These are phyloP conservation scores for Solenopsis invicta DNA, from an alignment of 1,140 invertebrate species.

Conservation along the genomic window DNA sequence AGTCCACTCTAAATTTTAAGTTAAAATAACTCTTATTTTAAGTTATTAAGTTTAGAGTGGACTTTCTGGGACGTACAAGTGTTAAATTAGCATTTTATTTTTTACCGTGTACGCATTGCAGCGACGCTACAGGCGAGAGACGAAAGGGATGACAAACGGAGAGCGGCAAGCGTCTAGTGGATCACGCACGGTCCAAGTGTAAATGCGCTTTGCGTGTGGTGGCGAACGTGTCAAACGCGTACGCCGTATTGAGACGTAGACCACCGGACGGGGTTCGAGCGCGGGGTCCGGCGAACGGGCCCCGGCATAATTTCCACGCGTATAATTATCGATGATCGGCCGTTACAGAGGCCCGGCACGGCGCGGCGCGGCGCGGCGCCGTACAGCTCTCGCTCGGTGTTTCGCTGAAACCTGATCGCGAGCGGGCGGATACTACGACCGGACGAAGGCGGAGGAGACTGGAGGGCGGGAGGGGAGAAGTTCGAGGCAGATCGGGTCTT, in stretches of 20 bases:
- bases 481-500: neutral
- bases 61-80: no score
- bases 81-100: no score
- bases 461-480: no score
- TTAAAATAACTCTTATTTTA: no score
- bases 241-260: constrained; percentile 74
- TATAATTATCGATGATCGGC: constrained; percentile 75
- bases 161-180: neutral
- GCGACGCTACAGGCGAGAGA: constrained; percentile 11
- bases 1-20: no score
- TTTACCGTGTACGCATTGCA: no score
- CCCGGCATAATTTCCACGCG: constrained; percentile 73
- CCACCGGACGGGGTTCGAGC: constrained; percentile 68
- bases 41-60: no score
- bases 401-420: constrained; percentile 55
- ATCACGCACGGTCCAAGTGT: constrained; percentile 52
- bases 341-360: constrained; percentile 41
- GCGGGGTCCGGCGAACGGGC: constrained; percentile 16
- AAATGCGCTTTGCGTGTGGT: constrained; percentile 58
- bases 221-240: constrained; percentile 51
- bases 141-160: neutral
- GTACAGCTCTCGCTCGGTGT: constrained; percentile 13
- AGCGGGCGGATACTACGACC: constrained; percentile 22
- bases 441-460: neutral
- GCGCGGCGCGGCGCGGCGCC: constrained; percentile 5